Conservation (phyloP, 2,888 invertebrate genomes). For the Lasius fuliginosus region DNA sequence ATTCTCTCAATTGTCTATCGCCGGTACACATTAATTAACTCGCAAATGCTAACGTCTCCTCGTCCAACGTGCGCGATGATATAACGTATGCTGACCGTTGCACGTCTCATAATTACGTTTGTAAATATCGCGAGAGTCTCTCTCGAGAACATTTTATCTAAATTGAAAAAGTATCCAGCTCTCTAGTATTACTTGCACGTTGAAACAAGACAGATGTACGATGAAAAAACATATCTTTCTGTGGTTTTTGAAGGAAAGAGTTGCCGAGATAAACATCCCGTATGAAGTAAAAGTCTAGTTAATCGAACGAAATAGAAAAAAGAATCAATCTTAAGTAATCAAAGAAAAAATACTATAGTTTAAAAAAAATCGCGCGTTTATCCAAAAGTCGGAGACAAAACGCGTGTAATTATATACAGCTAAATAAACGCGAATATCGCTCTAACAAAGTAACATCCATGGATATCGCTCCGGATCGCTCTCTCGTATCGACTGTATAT, state of each 20-base stretch:
- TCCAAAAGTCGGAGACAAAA: background rate
- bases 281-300: background rate
- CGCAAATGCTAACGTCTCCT: slow-evolving; percentile 25
- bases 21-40: slow-evolving; percentile 41
- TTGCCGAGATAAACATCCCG: background rate
- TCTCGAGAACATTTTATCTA: background rate
- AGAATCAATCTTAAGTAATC: background rate
- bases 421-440: background rate
- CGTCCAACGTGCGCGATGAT: background rate
- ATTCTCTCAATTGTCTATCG: slow-evolving; percentile 40
- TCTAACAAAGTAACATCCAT: background rate
- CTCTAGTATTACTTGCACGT: background rate
- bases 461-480: background rate
- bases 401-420: background rate
- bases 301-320: background rate
- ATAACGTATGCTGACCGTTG: background rate
- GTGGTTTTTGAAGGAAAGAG: background rate
- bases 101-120: slow-evolving; percentile 21
- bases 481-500: background rate
- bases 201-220: background rate
- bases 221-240: background rate
- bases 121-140: background rate
- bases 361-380: background rate
- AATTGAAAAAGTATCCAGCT: background rate
- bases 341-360: background rate